Percentiles rank a stretch among this genome's conserved stretches.
Conservation (phyloP, 2,797 vertebrate species). For the Huso huso region DNA sequence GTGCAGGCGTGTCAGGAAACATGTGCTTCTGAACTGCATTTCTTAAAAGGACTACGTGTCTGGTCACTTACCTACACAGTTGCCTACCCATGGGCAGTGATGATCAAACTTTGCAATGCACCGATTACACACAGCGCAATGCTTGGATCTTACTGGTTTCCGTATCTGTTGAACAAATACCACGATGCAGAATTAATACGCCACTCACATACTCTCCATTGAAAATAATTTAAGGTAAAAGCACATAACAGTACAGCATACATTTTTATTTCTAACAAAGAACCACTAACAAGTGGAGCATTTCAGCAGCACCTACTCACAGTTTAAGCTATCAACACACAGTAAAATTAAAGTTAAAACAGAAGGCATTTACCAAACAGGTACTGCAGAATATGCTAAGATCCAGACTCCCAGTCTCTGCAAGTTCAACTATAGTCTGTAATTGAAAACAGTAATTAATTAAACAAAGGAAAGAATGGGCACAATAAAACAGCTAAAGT, state of each 20-base stretch:
- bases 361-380: constrained; percentile 77
- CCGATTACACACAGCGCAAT: constrained; percentile 95
- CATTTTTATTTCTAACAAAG: no score
- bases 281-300: no score
- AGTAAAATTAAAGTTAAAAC: no score
- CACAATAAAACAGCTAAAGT: neutral
- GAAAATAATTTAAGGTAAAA: neutral
- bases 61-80: constrained; percentile 86
- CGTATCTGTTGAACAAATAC: constrained; percentile 71
- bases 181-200: constrained; percentile 4
- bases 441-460: constrained; percentile 15
- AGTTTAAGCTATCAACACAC: no score
- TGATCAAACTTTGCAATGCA: constrained; percentile 99
- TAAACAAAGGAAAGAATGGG: neutral
- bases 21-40: neutral
- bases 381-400: constrained; percentile 99
- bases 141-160: constrained; percentile 96
- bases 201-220: neutral
- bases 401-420: constrained; percentile 93
- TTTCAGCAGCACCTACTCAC: no score
- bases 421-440: constrained; percentile 96
- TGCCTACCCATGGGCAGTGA: constrained; percentile 97
- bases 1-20: neutral
- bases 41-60: neutral
- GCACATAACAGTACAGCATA: no score